These are phyloP conservation scores for Sebastes schlegelii DNA, from an alignment of 2,113 vertebrate genomes.

Conservation along the genomic window DNA sequence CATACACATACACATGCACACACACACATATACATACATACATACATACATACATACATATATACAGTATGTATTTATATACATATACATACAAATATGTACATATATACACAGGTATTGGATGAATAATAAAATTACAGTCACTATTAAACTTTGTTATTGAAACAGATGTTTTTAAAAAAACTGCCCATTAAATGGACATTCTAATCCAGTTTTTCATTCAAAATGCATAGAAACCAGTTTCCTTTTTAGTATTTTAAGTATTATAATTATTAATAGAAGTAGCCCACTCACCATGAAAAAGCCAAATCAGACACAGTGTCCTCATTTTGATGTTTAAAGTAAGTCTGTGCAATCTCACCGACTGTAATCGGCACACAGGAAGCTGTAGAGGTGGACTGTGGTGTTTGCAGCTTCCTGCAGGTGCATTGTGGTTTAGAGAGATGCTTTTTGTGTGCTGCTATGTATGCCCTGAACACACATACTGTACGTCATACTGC, in stretches of 20 bases:
- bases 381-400: conserved; percentile 48
- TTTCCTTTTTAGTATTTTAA: not conserved
- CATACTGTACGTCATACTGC: not conserved
- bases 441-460: rapidly evolving
- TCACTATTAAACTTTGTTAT: not conserved
- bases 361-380: not conserved
- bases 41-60: too few relatives aligned
- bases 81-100: too few relatives aligned
- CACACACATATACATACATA: too few relatives aligned
- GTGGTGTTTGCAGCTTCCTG: conserved; percentile 48
- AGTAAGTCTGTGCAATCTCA: not conserved
- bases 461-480: rapidly evolving
- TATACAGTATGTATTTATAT: too few relatives aligned
- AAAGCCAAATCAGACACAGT: conserved; percentile 52
- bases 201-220: not conserved
- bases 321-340: conserved; percentile 57
- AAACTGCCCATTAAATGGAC: not conserved
- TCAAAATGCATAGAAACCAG: not conserved
- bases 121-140: not conserved
- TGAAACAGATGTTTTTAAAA: not conserved
- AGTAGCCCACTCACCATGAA: conserved; percentile 63
- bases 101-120: not conserved
- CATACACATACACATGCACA: too few relatives aligned
- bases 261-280: not conserved
- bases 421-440: not conserved